Evolutionary conservation across 2,113 vertebrate genomes (phyloP).

Genomic region (Aramus guarauna): DNA sequence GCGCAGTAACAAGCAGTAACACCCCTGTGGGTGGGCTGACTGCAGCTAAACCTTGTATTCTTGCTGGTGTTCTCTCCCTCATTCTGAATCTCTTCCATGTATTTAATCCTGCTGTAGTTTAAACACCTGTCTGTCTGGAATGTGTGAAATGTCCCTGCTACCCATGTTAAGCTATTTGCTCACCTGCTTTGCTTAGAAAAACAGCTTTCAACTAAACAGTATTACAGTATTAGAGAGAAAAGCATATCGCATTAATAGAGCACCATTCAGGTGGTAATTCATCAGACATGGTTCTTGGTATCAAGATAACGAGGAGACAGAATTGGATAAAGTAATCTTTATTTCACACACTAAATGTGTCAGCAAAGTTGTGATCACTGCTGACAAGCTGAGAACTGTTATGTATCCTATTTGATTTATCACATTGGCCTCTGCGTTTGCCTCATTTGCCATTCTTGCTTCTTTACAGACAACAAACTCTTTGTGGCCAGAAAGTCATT

Average conservation of each 20-base stretch:
- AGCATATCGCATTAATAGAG: neutral
- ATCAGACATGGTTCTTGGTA: neutral
- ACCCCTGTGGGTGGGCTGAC: constrained; percentile 40
- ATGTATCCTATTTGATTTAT: neutral
- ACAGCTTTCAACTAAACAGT: constrained; percentile 65
- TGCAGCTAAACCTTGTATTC: neutral
- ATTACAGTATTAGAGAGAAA: constrained; percentile 30
- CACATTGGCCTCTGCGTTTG: neutral
- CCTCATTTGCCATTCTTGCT: neutral
- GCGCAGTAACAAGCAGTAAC: constrained; percentile 36
- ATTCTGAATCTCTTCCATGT: constrained; percentile 61
- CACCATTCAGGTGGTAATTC: neutral
- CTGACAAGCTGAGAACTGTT: neutral
- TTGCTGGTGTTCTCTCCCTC: neutral
- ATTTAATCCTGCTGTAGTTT: constrained; percentile 75
- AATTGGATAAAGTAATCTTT: neutral
- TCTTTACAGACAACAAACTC: constrained; percentile 5
- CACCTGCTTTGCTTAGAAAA: constrained; percentile 70
- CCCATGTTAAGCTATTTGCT: constrained; percentile 64
- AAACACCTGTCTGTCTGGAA: constrained; percentile 82
- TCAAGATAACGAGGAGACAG: neutral
- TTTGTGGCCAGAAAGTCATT: constrained; percentile 17
- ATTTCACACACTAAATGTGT: neutral
- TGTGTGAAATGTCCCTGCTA: constrained; percentile 70
- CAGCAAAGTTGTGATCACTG: neutral